phyloP scores from a whole-genome alignment of 2,888 invertebrate genomes.

The Pandemis corylana region DNA sequence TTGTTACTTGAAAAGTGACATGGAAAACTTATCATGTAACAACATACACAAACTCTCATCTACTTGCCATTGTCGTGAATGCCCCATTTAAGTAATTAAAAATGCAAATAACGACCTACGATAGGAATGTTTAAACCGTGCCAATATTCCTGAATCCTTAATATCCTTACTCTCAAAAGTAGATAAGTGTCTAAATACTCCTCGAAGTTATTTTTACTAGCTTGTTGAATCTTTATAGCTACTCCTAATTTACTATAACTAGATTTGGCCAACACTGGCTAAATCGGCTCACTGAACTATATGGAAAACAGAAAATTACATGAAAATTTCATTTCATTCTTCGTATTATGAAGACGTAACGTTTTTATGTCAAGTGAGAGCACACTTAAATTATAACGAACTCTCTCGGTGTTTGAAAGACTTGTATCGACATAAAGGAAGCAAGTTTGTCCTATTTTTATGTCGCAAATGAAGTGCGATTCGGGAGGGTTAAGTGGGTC shows the following conservation, averaged over 20 bases:
- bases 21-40: too few species aligned
- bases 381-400: constrained; percentile 26
- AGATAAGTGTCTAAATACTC: too few species aligned
- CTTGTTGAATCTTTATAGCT: too few species aligned
- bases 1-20: too few species aligned
- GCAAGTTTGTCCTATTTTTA: constrained; percentile 16
- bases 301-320: not conserved
- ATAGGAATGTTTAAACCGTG: too few species aligned
- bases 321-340: constrained; percentile 9
- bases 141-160: too few species aligned
- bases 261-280: too few species aligned
- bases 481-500: constrained; percentile 7
- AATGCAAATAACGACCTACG: too few species aligned
- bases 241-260: too few species aligned
- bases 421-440: constrained; percentile 17
- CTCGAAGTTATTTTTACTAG: too few species aligned
- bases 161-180: too few species aligned
- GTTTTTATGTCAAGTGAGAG: constrained; percentile 25
- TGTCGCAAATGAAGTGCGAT: constrained; percentile 9
- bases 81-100: too few species aligned
- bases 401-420: constrained; percentile 17
- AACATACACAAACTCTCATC: not conserved
- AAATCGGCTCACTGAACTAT: not conserved
- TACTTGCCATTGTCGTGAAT: not conserved
- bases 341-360: constrained; percentile 20